These are phyloP conservation scores for Cylindroiulus punctatus DNA, from an alignment of 2,888 invertebrate species.

Conservation along the genomic window DNA sequence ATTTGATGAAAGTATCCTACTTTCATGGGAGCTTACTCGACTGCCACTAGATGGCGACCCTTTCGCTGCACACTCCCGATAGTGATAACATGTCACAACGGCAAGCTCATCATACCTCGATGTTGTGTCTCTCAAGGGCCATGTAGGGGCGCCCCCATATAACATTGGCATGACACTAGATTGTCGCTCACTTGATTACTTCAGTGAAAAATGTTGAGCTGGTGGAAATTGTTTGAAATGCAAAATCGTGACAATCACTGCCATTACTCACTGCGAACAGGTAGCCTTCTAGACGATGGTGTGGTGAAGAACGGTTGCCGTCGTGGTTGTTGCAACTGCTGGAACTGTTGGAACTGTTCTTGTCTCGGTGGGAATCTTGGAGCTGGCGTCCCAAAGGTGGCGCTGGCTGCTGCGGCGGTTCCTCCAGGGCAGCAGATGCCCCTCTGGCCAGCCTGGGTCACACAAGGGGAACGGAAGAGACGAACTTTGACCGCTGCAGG, in stretches of 20 bases:
- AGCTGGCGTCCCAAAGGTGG: background rate
- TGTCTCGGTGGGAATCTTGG: slow-evolving; percentile 47
- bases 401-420: slow-evolving; percentile 52
- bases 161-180: background rate
- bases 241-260: background rate
- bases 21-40: too few relatives aligned
- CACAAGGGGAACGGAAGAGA: slow-evolving; percentile 55
- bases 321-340: slow-evolving; percentile 47
- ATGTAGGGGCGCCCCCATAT: background rate
- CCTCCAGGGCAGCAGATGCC: slow-evolving; percentile 54
- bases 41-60: too few relatives aligned
- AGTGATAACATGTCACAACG: background rate
- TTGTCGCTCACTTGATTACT: background rate
- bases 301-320: slow-evolving; percentile 27
- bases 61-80: too few relatives aligned
- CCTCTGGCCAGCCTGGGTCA: slow-evolving; percentile 42
- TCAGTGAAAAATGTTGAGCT: background rate
- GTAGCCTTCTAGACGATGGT: background rate
- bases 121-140: background rate
- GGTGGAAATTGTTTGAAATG: background rate
- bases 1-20: too few relatives aligned
- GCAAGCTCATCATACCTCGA: background rate
- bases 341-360: slow-evolving; percentile 45
- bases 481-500: slow-evolving; percentile 56
- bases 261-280: background rate